Evolutionary conservation across 2,113 vertebrate genomes (phyloP).

Genomic region (Phalacrocorax pelagicus): DNA sequence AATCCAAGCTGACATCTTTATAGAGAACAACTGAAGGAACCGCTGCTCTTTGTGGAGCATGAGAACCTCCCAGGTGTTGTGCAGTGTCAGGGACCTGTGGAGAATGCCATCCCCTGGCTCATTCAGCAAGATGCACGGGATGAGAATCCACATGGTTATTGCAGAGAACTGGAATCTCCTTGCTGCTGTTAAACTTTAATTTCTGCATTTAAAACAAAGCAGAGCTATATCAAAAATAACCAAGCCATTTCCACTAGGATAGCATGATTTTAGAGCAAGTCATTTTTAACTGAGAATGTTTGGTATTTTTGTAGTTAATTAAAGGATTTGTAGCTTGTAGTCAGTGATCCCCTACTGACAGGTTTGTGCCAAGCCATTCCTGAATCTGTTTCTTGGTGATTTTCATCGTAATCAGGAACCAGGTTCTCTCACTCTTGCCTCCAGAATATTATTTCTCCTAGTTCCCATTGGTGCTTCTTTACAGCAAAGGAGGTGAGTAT

Average conservation of each 20-base stretch:
- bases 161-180: not conserved
- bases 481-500: not conserved
- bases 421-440: not conserved
- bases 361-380: not conserved
- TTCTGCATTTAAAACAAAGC: conserved; percentile 70
- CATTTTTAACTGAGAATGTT: conserved; percentile 6
- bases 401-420: not conserved
- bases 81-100: not conserved
- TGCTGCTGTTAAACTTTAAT: conserved; percentile 55
- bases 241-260: conserved; percentile 49
- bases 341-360: not conserved
- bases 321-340: not conserved
- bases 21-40: not conserved
- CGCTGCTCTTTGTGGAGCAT: not conserved
- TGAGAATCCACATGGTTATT: not conserved
- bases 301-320: not conserved
- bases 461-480: not conserved
- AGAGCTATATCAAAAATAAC: conserved; percentile 57
- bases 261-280: conserved; percentile 52
- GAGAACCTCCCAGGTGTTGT: not conserved
- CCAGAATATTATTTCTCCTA: not conserved
- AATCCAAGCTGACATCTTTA: not conserved
- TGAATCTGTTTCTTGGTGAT: not conserved
- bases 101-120: not conserved
- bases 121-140: not conserved